Percentiles rank a stretch among this genome's conserved stretches.
phyloP scores from a whole-genome alignment of 2,113 vertebrate species.

The Emydura subglobosa region DNA sequence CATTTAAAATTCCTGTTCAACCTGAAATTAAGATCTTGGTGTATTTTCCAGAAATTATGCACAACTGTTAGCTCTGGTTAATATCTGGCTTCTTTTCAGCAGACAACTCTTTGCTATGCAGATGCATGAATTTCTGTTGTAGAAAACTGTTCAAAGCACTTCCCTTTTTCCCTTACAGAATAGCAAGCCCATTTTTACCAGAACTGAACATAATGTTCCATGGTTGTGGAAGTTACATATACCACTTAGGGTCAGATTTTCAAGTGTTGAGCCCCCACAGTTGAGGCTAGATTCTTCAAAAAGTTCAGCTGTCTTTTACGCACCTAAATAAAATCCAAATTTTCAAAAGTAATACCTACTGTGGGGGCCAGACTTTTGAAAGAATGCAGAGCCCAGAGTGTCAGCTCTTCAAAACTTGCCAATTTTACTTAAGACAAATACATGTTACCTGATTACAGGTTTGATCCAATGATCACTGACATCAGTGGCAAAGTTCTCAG shows the following conservation, averaged over 20 bases:
- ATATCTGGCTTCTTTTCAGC: neutral
- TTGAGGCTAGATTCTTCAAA: neutral
- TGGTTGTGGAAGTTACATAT: neutral
- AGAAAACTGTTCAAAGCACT: neutral
- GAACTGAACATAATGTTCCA: neutral
- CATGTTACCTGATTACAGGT: neutral
- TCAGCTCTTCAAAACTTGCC: neutral
- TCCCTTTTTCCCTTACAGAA: neutral
- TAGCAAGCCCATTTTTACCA: neutral
- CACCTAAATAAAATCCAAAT: neutral
- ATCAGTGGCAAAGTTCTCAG: neutral
- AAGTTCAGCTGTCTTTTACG: neutral
- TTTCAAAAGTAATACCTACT: neutral
- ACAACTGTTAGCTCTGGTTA: neutral
- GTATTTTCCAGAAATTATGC: neutral
- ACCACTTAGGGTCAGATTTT: neutral
- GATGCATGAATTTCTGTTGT: neutral
- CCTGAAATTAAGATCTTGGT: neutral
- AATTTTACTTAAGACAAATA: neutral
- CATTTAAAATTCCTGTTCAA: neutral
- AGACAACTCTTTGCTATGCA: neutral
- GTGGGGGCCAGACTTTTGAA: neutral
- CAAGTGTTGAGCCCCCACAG: neutral
- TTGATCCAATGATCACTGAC: neutral
- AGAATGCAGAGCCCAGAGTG: neutral